A percentile compares a stretch with the other conserved stretches of the same genome.
These are phyloP conservation scores for Achlya flavicornis DNA, from an alignment of 2,888 invertebrate genomes.

Conservation along the genomic window DNA sequence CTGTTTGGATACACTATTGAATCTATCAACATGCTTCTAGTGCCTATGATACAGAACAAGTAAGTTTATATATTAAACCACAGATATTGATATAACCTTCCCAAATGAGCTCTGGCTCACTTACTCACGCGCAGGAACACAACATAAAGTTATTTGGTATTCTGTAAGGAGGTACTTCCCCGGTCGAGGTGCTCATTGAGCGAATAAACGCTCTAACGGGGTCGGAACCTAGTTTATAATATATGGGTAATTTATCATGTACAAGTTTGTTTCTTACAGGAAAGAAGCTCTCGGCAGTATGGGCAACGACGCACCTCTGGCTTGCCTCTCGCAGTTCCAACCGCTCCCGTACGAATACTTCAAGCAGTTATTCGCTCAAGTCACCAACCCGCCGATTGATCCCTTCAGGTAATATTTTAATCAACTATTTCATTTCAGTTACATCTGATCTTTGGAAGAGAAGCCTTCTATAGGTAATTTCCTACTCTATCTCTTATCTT, in stretches of 20 bases:
- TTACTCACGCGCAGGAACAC: too few species aligned
- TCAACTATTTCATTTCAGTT: not conserved
- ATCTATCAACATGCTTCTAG: slow-evolving; percentile 95
- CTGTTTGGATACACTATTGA: slow-evolving; percentile 98
- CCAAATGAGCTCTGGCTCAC: too few species aligned
- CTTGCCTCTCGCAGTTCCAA: slow-evolving; percentile 97
- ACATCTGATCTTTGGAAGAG: too few species aligned
- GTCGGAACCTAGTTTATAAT: too few species aligned
- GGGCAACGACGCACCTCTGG: slow-evolving; percentile 99
- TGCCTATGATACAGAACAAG: slow-evolving; percentile 98
- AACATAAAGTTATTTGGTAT: too few species aligned
- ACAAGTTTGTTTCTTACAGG: slow-evolving; percentile 72
- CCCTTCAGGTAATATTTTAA: slow-evolving; percentile 88
- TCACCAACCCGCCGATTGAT: slow-evolving; percentile 99
- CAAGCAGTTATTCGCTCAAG: slow-evolving; percentile 99
- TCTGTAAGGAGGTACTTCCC: too few species aligned
- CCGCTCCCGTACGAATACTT: slow-evolving; percentile 98
- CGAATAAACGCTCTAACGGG: too few species aligned
- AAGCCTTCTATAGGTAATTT: too few species aligned
- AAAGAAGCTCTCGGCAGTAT: slow-evolving; percentile 99
- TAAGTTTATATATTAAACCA: slow-evolving; percentile 75
- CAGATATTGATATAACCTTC: too few species aligned
- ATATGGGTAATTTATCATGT: too few species aligned
- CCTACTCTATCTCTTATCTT: too few species aligned
- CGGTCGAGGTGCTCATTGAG: too few species aligned